phyloP scores from a whole-genome alignment of 2,888 invertebrate genomes.

The Clitarchus hookeri region DNA sequence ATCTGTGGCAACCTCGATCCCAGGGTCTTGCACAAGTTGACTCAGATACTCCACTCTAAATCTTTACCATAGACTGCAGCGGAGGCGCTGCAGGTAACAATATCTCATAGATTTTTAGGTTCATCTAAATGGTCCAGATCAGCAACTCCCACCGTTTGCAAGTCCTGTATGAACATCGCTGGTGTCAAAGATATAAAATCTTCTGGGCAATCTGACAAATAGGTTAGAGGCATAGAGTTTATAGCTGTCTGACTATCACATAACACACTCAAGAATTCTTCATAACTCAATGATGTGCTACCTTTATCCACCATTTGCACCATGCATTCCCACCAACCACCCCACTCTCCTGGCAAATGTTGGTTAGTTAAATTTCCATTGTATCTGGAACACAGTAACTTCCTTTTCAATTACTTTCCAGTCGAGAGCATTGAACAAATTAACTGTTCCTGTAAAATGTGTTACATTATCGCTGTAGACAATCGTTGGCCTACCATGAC shows the following conservation, averaged over 20 bases:
- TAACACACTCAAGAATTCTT: slow-evolving; percentile 48
- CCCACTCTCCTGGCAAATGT: slow-evolving; percentile 54
- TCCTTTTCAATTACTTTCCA: neutral
- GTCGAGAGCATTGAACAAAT: neutral
- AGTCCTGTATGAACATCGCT: neutral
- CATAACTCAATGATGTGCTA: slow-evolving; percentile 46
- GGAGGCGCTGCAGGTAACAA: neutral
- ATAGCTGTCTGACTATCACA: slow-evolving; percentile 49
- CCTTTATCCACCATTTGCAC: slow-evolving; percentile 52
- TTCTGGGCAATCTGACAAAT: slow-evolving; percentile 43
- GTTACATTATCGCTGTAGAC: slow-evolving; percentile 39
- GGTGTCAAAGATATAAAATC: slow-evolving; percentile 34
- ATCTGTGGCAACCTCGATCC: neutral
- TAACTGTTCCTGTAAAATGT: neutral
- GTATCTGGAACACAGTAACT: neutral
- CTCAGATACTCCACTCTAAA: neutral
- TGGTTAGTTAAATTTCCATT: slow-evolving; percentile 51
- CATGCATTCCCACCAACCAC: slow-evolving; percentile 54
- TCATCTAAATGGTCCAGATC: neutral
- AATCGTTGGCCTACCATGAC: slow-evolving; percentile 48
- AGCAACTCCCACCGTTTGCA: neutral
- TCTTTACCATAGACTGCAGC: neutral
- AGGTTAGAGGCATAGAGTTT: slow-evolving; percentile 51
- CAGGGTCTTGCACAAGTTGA: neutral
- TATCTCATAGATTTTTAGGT: neutral